Evolutionary conservation across 1,140 invertebrate species (phyloP), one percentile per base, ranked within the genome.

Genomic region (Holcopasites calliopsidis): DNA sequence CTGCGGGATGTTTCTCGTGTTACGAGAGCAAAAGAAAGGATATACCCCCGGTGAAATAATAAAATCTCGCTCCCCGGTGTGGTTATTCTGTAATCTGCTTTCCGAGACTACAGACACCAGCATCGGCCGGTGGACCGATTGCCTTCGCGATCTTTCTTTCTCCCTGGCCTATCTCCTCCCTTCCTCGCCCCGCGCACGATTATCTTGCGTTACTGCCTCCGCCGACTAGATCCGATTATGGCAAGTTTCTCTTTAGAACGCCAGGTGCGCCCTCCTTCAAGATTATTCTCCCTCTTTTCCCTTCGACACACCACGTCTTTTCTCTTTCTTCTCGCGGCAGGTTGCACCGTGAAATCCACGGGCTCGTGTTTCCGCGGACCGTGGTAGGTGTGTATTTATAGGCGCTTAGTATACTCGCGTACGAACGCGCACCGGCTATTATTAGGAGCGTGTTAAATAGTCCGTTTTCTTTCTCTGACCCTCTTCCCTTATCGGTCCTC

Each of bases 361-460:
- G 82, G 82, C 83, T 85, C 83, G 83, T 84, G 69, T 85, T 85
- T 85, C 83, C 83, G 84, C 83, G 83, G 83, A 57, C 82, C 68
- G 78, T 62, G 76, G 76, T 80, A 79, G 62, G 70, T 69, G 71
- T 76, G 68, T 86, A 86, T 86, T 86, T 86, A 86, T 85, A 86
- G 84, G 73, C 76, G 80, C 83, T 84, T 84, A 69, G 75, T 85
- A 84, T 79, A 81, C 82, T 79, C 82, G 68, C 70, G 76, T 77
- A 62, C 75, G 82, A 83, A 79, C 81, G 71, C 72, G 79, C 75
- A 49, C 49, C 57, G 71, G 60, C 76, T 85, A 85, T 85, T 85
- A 79, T 85, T 85, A 84, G 83, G 79, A 72, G 57, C 73, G 62
- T 58, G 79, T 79, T 84, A 79, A 85, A 81, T 73, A 76, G 79